Percentiles rank a stretch among this genome's conserved stretches.
These are phyloP conservation scores for Epinotia ramella DNA, from an alignment of 2,888 invertebrate genomes.

Conservation along the genomic window DNA sequence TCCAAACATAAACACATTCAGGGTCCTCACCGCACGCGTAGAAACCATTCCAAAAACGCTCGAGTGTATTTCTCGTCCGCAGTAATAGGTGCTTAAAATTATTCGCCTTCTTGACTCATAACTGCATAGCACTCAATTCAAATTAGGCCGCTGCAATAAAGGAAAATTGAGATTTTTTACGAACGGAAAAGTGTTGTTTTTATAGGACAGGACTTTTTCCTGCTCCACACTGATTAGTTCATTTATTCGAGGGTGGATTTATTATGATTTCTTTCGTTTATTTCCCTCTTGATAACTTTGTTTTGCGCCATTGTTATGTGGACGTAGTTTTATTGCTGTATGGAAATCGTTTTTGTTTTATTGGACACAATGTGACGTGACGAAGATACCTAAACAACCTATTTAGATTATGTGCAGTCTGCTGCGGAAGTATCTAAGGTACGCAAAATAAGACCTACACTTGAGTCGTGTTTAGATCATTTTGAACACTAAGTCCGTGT, in stretches of 20 bases:
- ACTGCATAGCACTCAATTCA: conserved; percentile 84
- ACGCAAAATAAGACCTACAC: too few relatives aligned
- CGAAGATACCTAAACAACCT: background rate
- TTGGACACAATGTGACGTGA: background rate
- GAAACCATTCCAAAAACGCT: conserved; percentile 13
- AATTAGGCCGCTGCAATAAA: conserved; percentile 83
- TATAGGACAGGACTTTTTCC: conserved; percentile 73
- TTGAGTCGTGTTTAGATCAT: too few relatives aligned
- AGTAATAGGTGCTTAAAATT: conserved; percentile 74
- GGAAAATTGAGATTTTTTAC: conserved; percentile 83
- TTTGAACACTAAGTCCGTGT: too few relatives aligned
- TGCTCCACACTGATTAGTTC: conserved; percentile 77
- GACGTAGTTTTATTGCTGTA: conserved; percentile 33
- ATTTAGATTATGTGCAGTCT: too few relatives aligned
- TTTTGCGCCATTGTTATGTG: conserved; percentile 46
- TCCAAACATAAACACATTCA: background rate
- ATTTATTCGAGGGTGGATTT: conserved; percentile 77
- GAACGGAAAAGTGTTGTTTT: conserved; percentile 80
- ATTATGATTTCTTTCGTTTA: conserved; percentile 78
- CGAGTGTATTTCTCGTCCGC: conserved; percentile 49
- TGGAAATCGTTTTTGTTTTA: conserved; percentile 40
- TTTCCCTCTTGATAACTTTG: conserved; percentile 65
- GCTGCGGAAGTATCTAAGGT: too few relatives aligned
- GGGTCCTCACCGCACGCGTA: background rate
- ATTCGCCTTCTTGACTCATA: conserved; percentile 83